These are phyloP conservation scores for Glaucidium brasilianum DNA, from an alignment of 2,113 vertebrate species.

Conservation along the genomic window DNA sequence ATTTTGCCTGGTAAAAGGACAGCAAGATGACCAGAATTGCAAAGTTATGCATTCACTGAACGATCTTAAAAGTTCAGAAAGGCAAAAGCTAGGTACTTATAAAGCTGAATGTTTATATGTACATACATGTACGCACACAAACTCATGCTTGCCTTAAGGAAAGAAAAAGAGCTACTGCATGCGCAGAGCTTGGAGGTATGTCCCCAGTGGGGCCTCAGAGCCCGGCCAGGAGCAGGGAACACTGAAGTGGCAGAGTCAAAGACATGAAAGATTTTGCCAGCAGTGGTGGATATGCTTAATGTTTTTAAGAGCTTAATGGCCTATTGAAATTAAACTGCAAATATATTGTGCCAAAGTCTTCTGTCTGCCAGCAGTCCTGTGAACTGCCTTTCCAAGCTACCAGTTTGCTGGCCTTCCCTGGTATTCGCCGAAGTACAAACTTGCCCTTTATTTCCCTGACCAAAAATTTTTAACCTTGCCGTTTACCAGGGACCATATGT, in stretches of 20 bases:
- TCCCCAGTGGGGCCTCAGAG: background rate
- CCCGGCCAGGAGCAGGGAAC: background rate
- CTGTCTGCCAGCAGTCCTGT: background rate
- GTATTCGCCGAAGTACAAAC: background rate
- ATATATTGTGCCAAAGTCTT: background rate
- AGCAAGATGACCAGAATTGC: background rate
- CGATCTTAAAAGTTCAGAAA: background rate
- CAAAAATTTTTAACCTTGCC: background rate
- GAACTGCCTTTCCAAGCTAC: background rate
- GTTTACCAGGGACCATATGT: background rate
- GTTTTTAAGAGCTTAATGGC: constrained; percentile 55
- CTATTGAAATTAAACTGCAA: constrained; percentile 51
- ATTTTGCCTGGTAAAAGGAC: background rate
- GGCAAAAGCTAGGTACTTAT: background rate
- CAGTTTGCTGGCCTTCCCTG: background rate
- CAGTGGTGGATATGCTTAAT: constrained; percentile 43
- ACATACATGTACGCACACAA: accelerated
- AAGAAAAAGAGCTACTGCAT: background rate
- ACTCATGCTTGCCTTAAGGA: background rate
- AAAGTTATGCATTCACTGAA: accelerated
- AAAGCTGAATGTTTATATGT: background rate
- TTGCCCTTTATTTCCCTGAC: background rate
- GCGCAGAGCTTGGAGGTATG: too few relatives aligned
- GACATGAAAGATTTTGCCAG: background rate
- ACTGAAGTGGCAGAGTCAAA: background rate